Percentiles rank a stretch among this genome's conserved stretches.
phyloP scores from a whole-genome alignment of 2,888 invertebrate species.

The Lochmaea capreae region DNA sequence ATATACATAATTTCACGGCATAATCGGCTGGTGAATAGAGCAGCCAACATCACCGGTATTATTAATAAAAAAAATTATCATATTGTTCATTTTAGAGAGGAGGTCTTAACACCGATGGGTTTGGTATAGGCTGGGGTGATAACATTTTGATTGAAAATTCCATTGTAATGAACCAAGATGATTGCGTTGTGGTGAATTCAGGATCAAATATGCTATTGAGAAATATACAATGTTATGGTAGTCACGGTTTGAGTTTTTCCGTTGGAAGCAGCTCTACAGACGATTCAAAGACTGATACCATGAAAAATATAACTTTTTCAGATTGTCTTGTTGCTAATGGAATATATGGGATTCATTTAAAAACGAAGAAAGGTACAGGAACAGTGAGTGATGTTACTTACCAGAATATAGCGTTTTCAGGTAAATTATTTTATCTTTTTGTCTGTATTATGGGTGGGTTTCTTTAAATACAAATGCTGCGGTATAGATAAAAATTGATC shows the following conservation, averaged over 20 bases:
- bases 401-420: conserved; percentile 30
- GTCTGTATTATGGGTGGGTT: too few species aligned
- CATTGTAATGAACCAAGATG: conserved; percentile 36
- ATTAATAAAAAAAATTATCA: too few species aligned
- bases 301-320: conserved; percentile 30
- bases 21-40: too few species aligned
- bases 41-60: too few species aligned
- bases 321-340: conserved; percentile 27
- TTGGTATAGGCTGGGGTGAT: conserved; percentile 12
- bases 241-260: conserved; percentile 37
- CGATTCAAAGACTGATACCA: neutral
- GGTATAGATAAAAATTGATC: too few species aligned
- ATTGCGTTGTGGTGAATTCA: conserved; percentile 31
- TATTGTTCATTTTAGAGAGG: neutral
- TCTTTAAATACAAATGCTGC: too few species aligned
- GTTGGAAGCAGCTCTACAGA: conserved; percentile 18
- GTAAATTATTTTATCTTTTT: neutral
- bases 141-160: conserved; percentile 32
- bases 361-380: conserved; percentile 33
- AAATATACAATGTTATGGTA: conserved; percentile 33
- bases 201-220: conserved; percentile 27
- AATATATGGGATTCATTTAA: conserved; percentile 34
- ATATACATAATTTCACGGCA: too few species aligned
- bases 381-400: conserved; percentile 28
- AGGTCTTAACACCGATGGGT: conserved; percentile 25